Conservation (phyloP, 2,888 invertebrate species). For the Acleris sparsana region DNA sequence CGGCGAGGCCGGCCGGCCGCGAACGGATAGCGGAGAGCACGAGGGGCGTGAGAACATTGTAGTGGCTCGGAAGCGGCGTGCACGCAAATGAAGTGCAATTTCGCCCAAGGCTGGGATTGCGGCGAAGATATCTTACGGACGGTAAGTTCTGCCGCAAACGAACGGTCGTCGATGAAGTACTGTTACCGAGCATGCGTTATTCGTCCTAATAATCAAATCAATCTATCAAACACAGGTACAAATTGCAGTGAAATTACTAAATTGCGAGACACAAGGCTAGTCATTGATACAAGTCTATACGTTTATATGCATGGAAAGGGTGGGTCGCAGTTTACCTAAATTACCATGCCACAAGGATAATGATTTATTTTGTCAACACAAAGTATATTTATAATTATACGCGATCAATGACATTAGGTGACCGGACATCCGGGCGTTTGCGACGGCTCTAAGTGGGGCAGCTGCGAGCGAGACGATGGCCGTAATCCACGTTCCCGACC, state of each 20-base stretch:
- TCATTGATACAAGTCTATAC: too few species aligned
- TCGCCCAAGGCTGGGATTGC: constrained; percentile 61
- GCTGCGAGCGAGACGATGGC: constrained; percentile 37
- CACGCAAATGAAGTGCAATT: constrained; percentile 77
- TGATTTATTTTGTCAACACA: constrained; percentile 20
- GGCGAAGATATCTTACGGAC: constrained; percentile 57
- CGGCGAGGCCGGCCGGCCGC: constrained; percentile 5
- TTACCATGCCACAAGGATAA: constrained; percentile 6
- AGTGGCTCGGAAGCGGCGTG: constrained; percentile 57
- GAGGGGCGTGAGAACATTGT: constrained; percentile 69
- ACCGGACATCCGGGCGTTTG: constrained; percentile 31
- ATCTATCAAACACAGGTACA: neutral
- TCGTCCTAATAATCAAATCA: neutral
- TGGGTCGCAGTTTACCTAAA: neutral
- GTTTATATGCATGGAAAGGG: too few species aligned
- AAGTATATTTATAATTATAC: constrained; percentile 33
- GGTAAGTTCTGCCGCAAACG: constrained; percentile 40
- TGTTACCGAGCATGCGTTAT: constrained; percentile 5
- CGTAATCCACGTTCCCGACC: constrained; percentile 49
- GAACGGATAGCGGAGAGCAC: constrained; percentile 24
- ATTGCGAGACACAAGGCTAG: too few species aligned
- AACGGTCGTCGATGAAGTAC: constrained; percentile 11
- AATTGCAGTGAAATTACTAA: too few species aligned
- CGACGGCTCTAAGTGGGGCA: constrained; percentile 31
- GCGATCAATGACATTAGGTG: constrained; percentile 25